Evolutionary conservation across 1,140 invertebrate genomes (phyloP).

Genomic region (Plectus sambesii): DNA sequence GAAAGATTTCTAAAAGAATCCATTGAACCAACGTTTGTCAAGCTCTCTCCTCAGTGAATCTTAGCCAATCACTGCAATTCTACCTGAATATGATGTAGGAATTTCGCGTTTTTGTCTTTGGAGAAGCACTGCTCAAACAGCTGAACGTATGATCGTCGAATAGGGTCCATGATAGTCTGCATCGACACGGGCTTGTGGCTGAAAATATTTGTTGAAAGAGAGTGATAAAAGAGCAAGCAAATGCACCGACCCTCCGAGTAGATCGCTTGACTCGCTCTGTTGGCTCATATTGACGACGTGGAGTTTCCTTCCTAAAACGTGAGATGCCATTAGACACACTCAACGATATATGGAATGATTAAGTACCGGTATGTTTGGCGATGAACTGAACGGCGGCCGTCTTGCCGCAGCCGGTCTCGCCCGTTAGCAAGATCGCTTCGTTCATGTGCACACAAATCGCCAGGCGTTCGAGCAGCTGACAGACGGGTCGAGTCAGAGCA

Average conservation of each 20-base stretch:
- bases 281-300: constrained; percentile 99
- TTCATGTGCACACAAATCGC: constrained; percentile 49
- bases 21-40: constrained; percentile 10
- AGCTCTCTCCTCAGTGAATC: neutral
- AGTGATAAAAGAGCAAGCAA: constrained; percentile 2
- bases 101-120: constrained; percentile 67
- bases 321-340: too few relatives aligned
- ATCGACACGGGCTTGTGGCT: constrained; percentile 86
- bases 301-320: too few relatives aligned
- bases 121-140: constrained; percentile 70
- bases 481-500: constrained; percentile 54
- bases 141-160: constrained; percentile 70
- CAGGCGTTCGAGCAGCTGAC: constrained; percentile 62
- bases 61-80: neutral
- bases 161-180: constrained; percentile 65
- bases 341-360: too few relatives aligned
- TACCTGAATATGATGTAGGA: constrained; percentile 64
- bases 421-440: constrained; percentile 86
- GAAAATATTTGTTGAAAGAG: too few relatives aligned
- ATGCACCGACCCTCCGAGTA: constrained; percentile 67
- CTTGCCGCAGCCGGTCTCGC: constrained; percentile 97
- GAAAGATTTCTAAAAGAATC: constrained; percentile 54
- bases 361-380: constrained; percentile 58
- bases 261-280: constrained; percentile 87
- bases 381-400: constrained; percentile 89